Evolutionary conservation across 92 coral and sea anemone species (phyloP), one percentile per base, ranked within the genome.

Genomic region (Parazoanthus darwini): DNA sequence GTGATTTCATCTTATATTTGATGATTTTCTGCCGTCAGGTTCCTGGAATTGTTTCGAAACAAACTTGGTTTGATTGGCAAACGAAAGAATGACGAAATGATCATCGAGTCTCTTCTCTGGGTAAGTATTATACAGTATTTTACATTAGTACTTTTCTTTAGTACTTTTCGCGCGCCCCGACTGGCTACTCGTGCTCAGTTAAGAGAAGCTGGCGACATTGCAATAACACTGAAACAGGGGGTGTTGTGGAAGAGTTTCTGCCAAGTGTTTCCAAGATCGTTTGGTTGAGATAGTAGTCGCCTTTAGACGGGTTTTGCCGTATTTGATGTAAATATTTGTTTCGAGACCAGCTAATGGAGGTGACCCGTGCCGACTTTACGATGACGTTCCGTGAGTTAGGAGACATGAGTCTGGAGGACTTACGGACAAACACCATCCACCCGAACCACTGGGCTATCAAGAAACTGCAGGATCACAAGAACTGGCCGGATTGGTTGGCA

Each of bases 371-470:
- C 0, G 99, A 96, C 85, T 96, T 90, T 81, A 96, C 99, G 22
- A 95, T 95, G 98, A 88, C 99, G 23, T 96, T 96, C 79, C 95
- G 98, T 14, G 93, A 93, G 89, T 92, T 96, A 25, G 91, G 96
- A 75, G 94, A 95, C 82, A 77, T 93, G 65, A 79, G 93, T 66
- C 39, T 86, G 8, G 76, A 82, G 66, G 91, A 96, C 42, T 46
- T 95, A 8, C 56, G 43, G 11, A 85, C 86, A 70, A 81, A 85
- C 67, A 85, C 85, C n/a, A 9, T 89, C 14, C 90, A 89, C 35
- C 80, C 25, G n/a, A 91, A 87, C 37, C 67, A 90, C 44, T 96
- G 98, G 99, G 98, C 98, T 29, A 86, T 96, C 82, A 50, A 38
- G 77, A 85, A 79, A 73, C 90, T 96, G 20, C 44, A 77, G 25